A percentile compares a stretch with the other conserved stretches of the same genome.
Evolutionary conservation across 2,113 vertebrate genomes (phyloP).

Genomic region (Thermophis baileyi): DNA sequence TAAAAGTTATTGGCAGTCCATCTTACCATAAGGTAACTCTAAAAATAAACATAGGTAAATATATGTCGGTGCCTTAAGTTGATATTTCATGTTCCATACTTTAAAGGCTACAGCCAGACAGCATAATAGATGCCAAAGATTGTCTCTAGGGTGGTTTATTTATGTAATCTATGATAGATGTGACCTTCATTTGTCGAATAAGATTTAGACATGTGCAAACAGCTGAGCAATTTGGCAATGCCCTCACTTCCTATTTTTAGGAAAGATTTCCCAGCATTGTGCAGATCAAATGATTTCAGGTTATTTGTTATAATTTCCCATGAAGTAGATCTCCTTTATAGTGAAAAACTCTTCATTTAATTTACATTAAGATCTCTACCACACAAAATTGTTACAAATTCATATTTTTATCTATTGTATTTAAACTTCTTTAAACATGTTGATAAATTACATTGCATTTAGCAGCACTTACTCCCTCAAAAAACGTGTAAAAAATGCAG

Average conservation of each 20-base stretch:
- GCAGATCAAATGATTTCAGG: background rate
- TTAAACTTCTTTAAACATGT: background rate
- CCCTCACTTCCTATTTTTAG: slow-evolving; percentile 21
- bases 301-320: background rate
- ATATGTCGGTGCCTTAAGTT: background rate
- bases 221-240: slow-evolving; percentile 31
- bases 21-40: background rate
- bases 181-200: slow-evolving; percentile 8
- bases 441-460: background rate
- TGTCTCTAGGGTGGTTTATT: slow-evolving; percentile 9
- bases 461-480: background rate
- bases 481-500: background rate
- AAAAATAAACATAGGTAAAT: background rate
- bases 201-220: slow-evolving; percentile 17
- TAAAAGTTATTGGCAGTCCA: background rate
- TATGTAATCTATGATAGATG: slow-evolving; percentile 21
- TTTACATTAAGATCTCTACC: background rate
- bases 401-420: background rate
- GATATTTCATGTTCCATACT: background rate
- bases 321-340: background rate
- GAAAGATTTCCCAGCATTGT: background rate
- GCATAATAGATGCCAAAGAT: background rate
- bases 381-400: background rate
- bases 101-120: background rate
- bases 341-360: background rate